Evolutionary conservation across 2,888 invertebrate genomes (phyloP).

Genomic region (Dryadula phaetusa): DNA sequence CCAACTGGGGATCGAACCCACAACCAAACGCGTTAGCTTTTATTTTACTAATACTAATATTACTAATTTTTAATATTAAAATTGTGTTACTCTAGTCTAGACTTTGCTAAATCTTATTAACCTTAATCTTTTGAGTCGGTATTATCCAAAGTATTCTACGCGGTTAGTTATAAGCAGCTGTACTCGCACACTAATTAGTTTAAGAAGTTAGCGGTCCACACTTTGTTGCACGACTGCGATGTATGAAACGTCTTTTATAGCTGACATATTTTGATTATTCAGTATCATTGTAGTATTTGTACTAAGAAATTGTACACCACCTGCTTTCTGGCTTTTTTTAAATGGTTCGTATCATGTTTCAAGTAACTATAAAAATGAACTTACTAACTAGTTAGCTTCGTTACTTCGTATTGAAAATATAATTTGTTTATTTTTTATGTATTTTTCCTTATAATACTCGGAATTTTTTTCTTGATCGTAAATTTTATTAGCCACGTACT

Average conservation of each 20-base stretch:
- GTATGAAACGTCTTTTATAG: slow-evolving; percentile 25
- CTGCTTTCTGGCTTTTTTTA: slow-evolving; percentile 9
- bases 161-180: slow-evolving; percentile 29
- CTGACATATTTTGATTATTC: slow-evolving; percentile 18
- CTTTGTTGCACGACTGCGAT: slow-evolving; percentile 19
- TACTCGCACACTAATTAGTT: slow-evolving; percentile 29
- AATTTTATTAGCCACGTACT: background rate
- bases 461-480: background rate
- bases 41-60: no score
- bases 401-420: slow-evolving; percentile 8
- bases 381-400: slow-evolving; percentile 6
- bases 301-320: background rate
- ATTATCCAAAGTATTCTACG: slow-evolving; percentile 27
- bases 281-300: background rate
- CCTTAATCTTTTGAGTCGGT: slow-evolving; percentile 29
- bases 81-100: background rate
- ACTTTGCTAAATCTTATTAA: slow-evolving; percentile 25
- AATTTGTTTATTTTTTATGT: slow-evolving; percentile 11
- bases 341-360: background rate
- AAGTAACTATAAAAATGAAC: background rate
- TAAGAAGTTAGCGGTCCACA: slow-evolving; percentile 30
- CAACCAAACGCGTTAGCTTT: no score
- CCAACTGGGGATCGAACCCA: background rate
- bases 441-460: background rate
- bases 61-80: background rate